Percentiles rank a stretch among this genome's conserved stretches.
Evolutionary conservation across 1,140 invertebrate species (phyloP).

Genomic region (Bombyx mandarina): DNA sequence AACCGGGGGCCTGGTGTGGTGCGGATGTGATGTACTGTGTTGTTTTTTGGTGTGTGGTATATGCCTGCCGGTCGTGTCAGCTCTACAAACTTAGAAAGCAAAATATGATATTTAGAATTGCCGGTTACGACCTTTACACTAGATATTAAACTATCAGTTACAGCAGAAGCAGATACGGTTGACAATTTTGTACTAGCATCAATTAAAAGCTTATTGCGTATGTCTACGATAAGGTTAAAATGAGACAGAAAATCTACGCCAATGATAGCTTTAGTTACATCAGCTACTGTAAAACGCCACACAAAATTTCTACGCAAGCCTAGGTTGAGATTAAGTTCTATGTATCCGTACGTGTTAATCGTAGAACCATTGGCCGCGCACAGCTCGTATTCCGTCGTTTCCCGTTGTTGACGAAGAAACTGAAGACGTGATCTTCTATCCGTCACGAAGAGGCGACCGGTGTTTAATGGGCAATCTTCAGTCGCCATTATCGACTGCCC

Average conservation of each 20-base stretch:
- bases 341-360: slow-evolving; percentile 2
- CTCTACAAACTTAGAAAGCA: not conserved
- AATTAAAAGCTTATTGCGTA: not conserved
- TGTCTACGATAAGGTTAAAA: not conserved
- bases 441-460: slow-evolving; percentile 3
- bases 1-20: slow-evolving; percentile 7
- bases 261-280: slow-evolving; percentile 2
- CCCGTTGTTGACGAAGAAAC: not conserved
- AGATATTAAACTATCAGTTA: not conserved
- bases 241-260: slow-evolving; percentile 1
- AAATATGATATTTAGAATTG: not conserved
- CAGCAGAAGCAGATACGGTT: not conserved
- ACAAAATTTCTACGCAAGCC: not conserved
- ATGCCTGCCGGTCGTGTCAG: not conserved
- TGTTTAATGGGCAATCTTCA: not conserved
- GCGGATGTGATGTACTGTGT: slow-evolving; percentile 5
- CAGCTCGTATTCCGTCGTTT: not conserved
- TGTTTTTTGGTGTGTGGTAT: not conserved
- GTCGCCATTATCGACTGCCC: not conserved
- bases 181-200: not conserved
- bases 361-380: not conserved
- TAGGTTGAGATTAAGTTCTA: not conserved
- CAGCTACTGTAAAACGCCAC: slow-evolving; percentile 1
- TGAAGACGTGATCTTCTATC: not conserved
- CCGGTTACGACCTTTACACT: slow-evolving; percentile 5